These are phyloP conservation scores for Colletes gigas DNA, from an alignment of 1,140 invertebrate genomes.

Conservation along the genomic window DNA sequence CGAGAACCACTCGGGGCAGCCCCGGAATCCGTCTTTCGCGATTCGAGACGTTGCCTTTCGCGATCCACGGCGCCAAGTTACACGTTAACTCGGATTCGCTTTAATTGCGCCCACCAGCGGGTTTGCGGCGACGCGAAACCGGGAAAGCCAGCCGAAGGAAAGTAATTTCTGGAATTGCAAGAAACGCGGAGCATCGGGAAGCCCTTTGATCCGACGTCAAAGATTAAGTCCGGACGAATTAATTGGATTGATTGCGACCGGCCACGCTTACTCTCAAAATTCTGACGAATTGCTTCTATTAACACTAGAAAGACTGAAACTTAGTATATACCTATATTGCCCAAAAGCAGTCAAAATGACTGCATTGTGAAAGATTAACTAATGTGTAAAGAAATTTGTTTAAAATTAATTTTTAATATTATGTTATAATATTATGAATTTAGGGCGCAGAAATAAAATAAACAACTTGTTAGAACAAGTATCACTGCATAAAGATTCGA, in stretches of 20 bases:
- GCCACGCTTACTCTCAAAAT: background rate
- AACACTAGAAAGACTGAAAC: too few species aligned
- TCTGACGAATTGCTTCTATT: background rate
- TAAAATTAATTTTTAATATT: too few species aligned
- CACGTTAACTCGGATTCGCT: background rate
- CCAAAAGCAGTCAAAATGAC: too few species aligned
- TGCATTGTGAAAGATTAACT: too few species aligned
- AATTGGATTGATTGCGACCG: conserved; percentile 22
- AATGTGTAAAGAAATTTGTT: too few species aligned
- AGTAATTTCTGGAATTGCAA: conserved; percentile 15
- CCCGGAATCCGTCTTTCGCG: background rate
- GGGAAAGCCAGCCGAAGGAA: background rate
- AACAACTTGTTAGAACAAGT: too few species aligned
- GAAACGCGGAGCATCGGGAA: conserved; percentile 10
- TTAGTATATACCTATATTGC: too few species aligned
- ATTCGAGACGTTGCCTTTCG: background rate
- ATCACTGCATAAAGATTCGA: too few species aligned
- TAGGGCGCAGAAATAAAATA: too few species aligned
- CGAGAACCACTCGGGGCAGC: conserved; percentile 7
- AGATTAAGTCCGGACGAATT: conserved; percentile 17
- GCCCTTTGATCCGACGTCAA: background rate
- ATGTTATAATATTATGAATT: too few species aligned
- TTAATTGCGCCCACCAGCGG: conserved; percentile 13
- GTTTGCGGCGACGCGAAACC: background rate
- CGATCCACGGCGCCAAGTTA: background rate